Percentiles rank a stretch among this genome's conserved stretches.
Conservation (phyloP, 2,888 invertebrate species). For the Tromatobia lineatoria region DNA sequence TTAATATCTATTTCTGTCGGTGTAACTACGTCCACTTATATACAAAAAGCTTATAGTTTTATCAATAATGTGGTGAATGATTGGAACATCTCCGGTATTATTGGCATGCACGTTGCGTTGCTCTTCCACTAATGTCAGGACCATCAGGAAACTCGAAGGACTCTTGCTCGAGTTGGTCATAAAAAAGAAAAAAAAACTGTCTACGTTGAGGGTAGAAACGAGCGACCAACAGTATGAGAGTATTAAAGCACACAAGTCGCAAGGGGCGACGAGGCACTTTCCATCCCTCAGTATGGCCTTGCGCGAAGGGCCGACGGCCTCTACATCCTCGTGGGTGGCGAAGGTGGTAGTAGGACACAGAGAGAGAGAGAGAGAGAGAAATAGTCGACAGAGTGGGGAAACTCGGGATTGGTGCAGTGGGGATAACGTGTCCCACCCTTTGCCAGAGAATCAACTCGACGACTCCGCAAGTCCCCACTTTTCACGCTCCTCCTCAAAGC, state of each 20-base stretch:
- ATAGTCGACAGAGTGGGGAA: conserved; percentile 65
- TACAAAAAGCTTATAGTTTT: background rate
- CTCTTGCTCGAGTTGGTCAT: conserved; percentile 40
- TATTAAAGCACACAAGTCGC: conserved; percentile 49
- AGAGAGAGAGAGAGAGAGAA: background rate
- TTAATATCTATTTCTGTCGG: too few relatives aligned
- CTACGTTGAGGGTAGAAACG: conserved; percentile 49
- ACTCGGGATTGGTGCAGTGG: conserved; percentile 50
- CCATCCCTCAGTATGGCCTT: conserved; percentile 62
- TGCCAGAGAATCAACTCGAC: conserved; percentile 56
- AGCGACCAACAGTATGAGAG: conserved; percentile 49
- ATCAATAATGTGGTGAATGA: conserved; percentile 1
- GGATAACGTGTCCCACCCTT: conserved; percentile 64
- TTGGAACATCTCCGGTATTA: conserved; percentile 7
- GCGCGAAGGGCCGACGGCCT: conserved; percentile 68
- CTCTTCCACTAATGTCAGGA: conserved; percentile 26
- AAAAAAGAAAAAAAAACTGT: conserved; percentile 23
- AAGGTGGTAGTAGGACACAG: conserved; percentile 42
- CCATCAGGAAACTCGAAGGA: conserved; percentile 41
- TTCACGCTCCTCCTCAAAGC: conserved; percentile 74
- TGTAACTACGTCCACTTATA: background rate
- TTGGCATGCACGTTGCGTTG: conserved; percentile 10
- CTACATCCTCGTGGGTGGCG: conserved; percentile 58
- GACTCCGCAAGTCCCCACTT: conserved; percentile 69
- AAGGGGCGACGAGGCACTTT: conserved; percentile 49